Base-by-base conservation (phyloP, 2,888 invertebrate genomes). In the Deilephila porcellus region DNA sequence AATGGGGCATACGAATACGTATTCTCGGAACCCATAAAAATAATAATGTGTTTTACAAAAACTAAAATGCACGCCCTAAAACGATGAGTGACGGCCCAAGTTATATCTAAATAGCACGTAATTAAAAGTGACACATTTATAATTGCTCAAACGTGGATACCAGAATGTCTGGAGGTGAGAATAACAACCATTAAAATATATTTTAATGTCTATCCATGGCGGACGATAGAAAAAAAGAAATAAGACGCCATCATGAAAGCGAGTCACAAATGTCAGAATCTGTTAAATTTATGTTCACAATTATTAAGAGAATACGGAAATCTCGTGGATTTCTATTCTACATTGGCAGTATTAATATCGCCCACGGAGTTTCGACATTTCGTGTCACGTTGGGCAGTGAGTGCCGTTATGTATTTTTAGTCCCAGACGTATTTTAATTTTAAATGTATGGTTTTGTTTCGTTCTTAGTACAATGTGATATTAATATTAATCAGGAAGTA, bases 61-160 rank as follows among this genome's bases (percentile, higher is more conserved):
- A 79, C 73, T 73, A 77, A 76, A 72, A 73, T 67, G 63, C 64
- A 67, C 79, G 78, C 77, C 77, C 79, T 76, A 82, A 83, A 85
- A 85, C 85, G 76, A 78, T 86, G 85, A 88, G 79, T 84, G 87
- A 86, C 88, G 87, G 82, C 80, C 79, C 79, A 81, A 82, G 82
- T 76, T 77, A 88, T 84, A 88, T 85, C 84, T 85, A 88, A 88
- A 87, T 83, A 88, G 85, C 87, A 86, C 86, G 87, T 90, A 92
- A 93, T 93, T 90, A 89, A 84, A 88, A 90, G 86, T 90, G 92
- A 90, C 91, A 91, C 80, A 86, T 90, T 88, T 86, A 87, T 92
- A 91, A 91, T 91, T 89, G 86, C 88, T 82, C 82, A 79, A 83
- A 84, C 85, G 77, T 80, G 84, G 84, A 84, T 84, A 84, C 83